Evolutionary conservation across 2,113 vertebrate species (phyloP).

Genomic region (Nerophis lumbriciformis): DNA sequence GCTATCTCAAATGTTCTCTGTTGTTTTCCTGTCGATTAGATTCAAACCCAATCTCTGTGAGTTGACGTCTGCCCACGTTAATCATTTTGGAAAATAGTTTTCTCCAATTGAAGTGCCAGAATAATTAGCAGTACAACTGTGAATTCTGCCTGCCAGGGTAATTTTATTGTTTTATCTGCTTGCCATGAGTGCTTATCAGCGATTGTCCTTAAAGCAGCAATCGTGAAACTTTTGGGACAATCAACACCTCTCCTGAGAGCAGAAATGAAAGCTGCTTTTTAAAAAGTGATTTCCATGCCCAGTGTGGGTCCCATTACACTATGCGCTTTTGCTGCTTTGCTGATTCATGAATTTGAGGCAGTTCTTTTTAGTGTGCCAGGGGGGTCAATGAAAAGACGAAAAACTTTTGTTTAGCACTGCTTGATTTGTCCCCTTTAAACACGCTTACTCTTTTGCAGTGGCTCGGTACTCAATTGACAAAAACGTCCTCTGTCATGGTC

Average conservation of each 20-base stretch:
- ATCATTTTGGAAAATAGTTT: constrained; percentile 15
- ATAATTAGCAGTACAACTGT: constrained; percentile 26
- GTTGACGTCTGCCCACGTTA: constrained; percentile 1
- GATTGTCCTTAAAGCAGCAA: background rate
- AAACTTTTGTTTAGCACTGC: constrained; percentile 15
- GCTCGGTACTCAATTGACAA: background rate
- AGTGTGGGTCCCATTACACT: background rate
- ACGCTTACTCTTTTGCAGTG: background rate
- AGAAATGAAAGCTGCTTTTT: constrained; percentile 13
- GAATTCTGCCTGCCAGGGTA: constrained; percentile 18
- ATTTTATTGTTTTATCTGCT: constrained; percentile 11
- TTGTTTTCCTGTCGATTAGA: constrained; percentile 27
- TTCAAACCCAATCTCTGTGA: constrained; percentile 22
- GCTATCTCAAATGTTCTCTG: constrained; percentile 18
- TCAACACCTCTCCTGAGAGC: constrained; percentile 3
- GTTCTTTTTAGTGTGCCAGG: background rate
- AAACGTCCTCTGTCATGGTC: background rate
- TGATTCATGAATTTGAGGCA: background rate
- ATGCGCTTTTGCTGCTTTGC: background rate
- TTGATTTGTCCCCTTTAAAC: constrained; percentile 5
- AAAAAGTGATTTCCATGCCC: constrained; percentile 5
- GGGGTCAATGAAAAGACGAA: constrained; percentile 10
- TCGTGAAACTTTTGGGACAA: constrained; percentile 1
- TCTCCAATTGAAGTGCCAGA: constrained; percentile 22
- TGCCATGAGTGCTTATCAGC: constrained; percentile 25